These are phyloP conservation scores for Columba livia DNA, from an alignment of 2,113 vertebrate species.

Conservation along the genomic window DNA sequence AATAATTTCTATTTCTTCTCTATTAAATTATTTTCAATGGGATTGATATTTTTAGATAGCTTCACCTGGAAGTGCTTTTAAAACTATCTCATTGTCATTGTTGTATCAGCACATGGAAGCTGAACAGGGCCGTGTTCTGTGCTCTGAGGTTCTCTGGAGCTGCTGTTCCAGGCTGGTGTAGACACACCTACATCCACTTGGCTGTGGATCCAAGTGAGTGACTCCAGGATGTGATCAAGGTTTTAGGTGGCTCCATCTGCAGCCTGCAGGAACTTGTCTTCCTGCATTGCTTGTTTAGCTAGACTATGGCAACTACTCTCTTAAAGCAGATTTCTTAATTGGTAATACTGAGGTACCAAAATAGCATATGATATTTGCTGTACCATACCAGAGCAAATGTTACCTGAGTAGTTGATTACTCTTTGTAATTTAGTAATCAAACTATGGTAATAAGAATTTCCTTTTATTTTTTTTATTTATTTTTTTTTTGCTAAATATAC, in stretches of 20 bases:
- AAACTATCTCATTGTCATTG: neutral
- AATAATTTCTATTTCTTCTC: neutral
- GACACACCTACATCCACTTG: neutral
- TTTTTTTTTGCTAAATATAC: neutral
- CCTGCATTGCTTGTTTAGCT: neutral
- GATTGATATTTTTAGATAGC: neutral
- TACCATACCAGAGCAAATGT: neutral
- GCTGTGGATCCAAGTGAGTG: neutral
- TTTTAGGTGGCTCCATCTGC: neutral
- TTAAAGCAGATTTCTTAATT: neutral
- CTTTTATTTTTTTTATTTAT: neutral
- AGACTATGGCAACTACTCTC: neutral
- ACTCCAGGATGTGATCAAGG: neutral
- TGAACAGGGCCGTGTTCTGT: neutral
- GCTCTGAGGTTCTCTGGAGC: neutral
- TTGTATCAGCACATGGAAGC: rapidly evolving
- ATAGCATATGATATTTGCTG: neutral
- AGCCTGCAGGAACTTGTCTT: neutral
- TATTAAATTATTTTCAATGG: neutral
- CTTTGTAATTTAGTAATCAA: neutral
- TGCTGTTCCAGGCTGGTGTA: neutral
- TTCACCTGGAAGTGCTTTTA: too few relatives aligned
- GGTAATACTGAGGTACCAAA: neutral
- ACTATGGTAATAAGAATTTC: neutral
- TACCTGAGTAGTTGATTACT: neutral